phyloP scores from a whole-genome alignment of 1,140 invertebrate species.

The Pseudomyrmex cubaensis region DNA sequence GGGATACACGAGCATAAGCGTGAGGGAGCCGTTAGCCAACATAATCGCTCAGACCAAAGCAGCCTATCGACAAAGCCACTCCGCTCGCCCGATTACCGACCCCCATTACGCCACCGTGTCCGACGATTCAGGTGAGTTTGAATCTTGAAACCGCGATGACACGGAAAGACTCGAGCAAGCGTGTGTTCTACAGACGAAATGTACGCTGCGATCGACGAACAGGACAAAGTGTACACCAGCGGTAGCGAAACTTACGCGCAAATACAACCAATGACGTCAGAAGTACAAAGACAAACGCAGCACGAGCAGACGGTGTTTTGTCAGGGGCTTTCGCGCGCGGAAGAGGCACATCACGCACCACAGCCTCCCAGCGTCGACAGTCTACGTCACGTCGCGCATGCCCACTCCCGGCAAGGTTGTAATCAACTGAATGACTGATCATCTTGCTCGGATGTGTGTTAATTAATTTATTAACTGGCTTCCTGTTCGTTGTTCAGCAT shows the following conservation, averaged over 20 bases:
- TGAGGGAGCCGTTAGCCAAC: constrained; percentile 93
- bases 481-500: constrained; percentile 84
- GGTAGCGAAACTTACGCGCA: constrained; percentile 96
- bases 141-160: neutral
- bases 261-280: constrained; percentile 89
- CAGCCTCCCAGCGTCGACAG: constrained; percentile 87
- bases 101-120: constrained; percentile 94
- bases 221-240: constrained; percentile 90
- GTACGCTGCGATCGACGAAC: constrained; percentile 95
- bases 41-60: constrained; percentile 88
- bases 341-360: constrained; percentile 82
- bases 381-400: constrained; percentile 87
- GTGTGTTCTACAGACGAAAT: constrained; percentile 90
- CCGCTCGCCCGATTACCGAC: constrained; percentile 86
- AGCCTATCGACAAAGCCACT: constrained; percentile 83
- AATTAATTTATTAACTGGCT: neutral
- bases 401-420: constrained; percentile 90
- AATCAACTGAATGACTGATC: constrained; percentile 36
- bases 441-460: no score
- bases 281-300: constrained; percentile 83
- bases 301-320: constrained; percentile 83
- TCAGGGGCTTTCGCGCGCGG: constrained; percentile 68
- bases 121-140: constrained; percentile 90
- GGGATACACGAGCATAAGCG: constrained; percentile 96
- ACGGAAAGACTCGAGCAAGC: neutral